Conservation (phyloP, 2,888 invertebrate genomes). For the Melieria crassipennis region DNA sequence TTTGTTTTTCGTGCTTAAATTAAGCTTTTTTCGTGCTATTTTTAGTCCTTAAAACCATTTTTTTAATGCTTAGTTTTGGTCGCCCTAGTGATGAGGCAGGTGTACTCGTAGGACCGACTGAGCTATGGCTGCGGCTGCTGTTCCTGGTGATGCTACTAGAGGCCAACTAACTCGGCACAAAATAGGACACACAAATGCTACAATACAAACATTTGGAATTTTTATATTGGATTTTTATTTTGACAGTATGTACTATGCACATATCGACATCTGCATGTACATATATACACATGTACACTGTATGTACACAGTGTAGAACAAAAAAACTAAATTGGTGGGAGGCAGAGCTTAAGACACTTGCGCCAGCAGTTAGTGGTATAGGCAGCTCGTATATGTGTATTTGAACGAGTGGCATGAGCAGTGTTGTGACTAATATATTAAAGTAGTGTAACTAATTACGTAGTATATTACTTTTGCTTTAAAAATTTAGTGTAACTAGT, state of each 20-base stretch:
- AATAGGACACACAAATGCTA: slow-evolving; percentile 34
- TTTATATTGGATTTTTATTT: slow-evolving; percentile 45
- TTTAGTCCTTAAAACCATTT: no score
- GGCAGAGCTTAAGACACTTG: not conserved
- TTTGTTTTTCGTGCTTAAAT: no score
- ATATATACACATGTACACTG: slow-evolving; percentile 7
- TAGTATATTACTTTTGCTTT: no score
- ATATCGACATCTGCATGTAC: slow-evolving; percentile 26
- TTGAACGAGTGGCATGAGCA: not conserved
- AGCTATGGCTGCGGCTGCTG: not conserved
- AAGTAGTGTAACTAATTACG: no score
- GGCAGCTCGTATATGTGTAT: not conserved
- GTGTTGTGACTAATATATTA: no score
- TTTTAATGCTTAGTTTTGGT: no score
- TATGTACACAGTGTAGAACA: not conserved
- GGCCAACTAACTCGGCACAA: slow-evolving; percentile 18
- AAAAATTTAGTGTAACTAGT: no score
- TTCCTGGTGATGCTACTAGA: not conserved
- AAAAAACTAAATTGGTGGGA: not conserved
- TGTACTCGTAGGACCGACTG: not conserved
- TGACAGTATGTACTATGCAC: slow-evolving; percentile 37
- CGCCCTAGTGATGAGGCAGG: not conserved
- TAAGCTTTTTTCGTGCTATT: no score
- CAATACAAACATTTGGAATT: slow-evolving; percentile 36
- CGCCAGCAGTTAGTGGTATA: not conserved